Evolutionary conservation across 2,113 vertebrate genomes (phyloP), one percentile per base, ranked within the genome.

Genomic region (Eudorcas thomsonii): DNA sequence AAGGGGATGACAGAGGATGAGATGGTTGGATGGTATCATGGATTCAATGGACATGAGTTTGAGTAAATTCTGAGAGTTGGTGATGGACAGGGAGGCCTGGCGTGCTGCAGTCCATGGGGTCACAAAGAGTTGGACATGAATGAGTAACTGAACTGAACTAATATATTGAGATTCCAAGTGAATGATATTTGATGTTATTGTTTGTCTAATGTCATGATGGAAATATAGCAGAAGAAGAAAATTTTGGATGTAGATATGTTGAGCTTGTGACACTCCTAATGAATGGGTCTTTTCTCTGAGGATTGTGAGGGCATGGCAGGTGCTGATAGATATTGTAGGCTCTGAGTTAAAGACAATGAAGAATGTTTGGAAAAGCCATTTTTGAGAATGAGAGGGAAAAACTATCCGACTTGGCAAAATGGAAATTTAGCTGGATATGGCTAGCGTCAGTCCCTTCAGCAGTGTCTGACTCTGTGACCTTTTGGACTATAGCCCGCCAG

Each of bases 91-190:
- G 4, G 64, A 67, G 33, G 8, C 33, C 64, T 67, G 33, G 33
- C 0, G 8, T n/a, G 64, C 64, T 67, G 64, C 16, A 67, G 33
- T 67, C 16, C 30, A 67, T 67, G 64, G 33, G 16, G 16, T 67
- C 16, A 0, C 33, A 67, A 62, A 30, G 62, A 19, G 33, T 10
- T 33, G 8, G 64, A n/a, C 64, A n/a, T 0, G 8, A 67, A 7
- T 67, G 33, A 67, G 64, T 4, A 4, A 67, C 33, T 1, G 0
- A 67, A 67, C 64, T 28, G 3, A 90, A 78, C 48, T 55, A 59
- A 17, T 57, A 55, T 36, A 11, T 55, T 83, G 55, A 95, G 9
- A 85, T 93, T 62, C 43, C 43, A 77, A 62, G 8, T 88, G 62
- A 55, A 77, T 33, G 26, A 15, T n/a, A 60, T 59, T 74, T 15